phyloP scores from a whole-genome alignment of 2,888 invertebrate genomes.

The Folsomia manolachei region DNA sequence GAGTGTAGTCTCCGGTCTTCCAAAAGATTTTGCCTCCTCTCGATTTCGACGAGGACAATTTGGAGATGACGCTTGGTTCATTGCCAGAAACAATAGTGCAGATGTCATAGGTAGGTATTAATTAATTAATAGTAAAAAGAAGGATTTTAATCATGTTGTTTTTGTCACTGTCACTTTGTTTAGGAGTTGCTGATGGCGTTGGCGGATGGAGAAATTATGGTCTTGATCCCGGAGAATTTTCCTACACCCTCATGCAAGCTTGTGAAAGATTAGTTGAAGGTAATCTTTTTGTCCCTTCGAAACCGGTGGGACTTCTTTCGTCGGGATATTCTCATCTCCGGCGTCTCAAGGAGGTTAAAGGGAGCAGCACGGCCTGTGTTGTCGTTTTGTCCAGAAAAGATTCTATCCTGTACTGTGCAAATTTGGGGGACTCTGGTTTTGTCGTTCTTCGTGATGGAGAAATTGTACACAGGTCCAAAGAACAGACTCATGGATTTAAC shows the following conservation, averaged over 20 bases:
- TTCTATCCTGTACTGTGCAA: slow-evolving; percentile 88
- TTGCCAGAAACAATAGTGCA: slow-evolving; percentile 69
- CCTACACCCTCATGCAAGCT: slow-evolving; percentile 87
- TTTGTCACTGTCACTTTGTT: background rate
- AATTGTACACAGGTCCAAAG: slow-evolving; percentile 87
- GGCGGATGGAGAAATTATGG: slow-evolving; percentile 98
- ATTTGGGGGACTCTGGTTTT: slow-evolving; percentile 98
- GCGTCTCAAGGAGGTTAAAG: slow-evolving; percentile 87
- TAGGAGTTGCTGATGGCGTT: slow-evolving; percentile 97
- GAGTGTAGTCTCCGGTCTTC: slow-evolving; percentile 86
- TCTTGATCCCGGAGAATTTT: slow-evolving; percentile 95
- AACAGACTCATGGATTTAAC: slow-evolving; percentile 98
- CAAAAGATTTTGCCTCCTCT: slow-evolving; percentile 79
- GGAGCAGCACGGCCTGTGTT: slow-evolving; percentile 97
- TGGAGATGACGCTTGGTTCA: slow-evolving; percentile 97
- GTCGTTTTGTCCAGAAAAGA: slow-evolving; percentile 87
- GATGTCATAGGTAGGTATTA: slow-evolving; percentile 83
- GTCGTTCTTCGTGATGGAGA: slow-evolving; percentile 83
- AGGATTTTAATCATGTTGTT: slow-evolving; percentile 12
- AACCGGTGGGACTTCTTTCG: slow-evolving; percentile 84
- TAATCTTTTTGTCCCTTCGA: slow-evolving; percentile 80
- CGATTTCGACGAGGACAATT: slow-evolving; percentile 83
- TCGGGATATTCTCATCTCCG: slow-evolving; percentile 87
- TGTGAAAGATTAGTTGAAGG: slow-evolving; percentile 88
- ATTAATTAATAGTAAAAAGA: slow-evolving; percentile 8